These are phyloP conservation scores for Xylota segnis DNA, from an alignment of 2,888 invertebrate genomes.

Conservation along the genomic window DNA sequence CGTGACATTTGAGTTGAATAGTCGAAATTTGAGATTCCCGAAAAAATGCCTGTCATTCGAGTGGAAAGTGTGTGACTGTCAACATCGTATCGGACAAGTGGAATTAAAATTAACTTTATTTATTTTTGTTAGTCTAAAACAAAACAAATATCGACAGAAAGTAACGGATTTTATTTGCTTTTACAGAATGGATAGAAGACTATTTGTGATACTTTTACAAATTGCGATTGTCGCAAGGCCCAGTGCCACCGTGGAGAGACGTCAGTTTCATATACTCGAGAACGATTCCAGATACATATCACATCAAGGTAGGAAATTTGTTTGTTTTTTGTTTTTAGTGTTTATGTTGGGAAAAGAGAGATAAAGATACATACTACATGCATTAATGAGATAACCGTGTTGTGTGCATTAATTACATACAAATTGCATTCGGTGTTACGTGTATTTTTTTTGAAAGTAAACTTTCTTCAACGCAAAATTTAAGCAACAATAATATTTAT, in stretches of 20 bases:
- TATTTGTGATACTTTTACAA: slow-evolving; percentile 29
- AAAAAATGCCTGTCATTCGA: slow-evolving; percentile 45
- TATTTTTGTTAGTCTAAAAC: slow-evolving; percentile 9
- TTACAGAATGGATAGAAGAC: slow-evolving; percentile 65
- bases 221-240: slow-evolving; percentile 39
- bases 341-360: not conserved
- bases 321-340: not conserved
- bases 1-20: slow-evolving; percentile 25
- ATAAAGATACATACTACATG: not conserved
- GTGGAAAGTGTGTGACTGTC: slow-evolving; percentile 24
- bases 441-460: slow-evolving; percentile 8
- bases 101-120: slow-evolving; percentile 6
- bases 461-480: slow-evolving; percentile 7
- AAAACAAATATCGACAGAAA: not conserved
- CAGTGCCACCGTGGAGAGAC: slow-evolving; percentile 32
- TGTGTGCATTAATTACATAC: slow-evolving; percentile 20
- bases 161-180: slow-evolving; percentile 14
- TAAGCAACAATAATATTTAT: not conserved
- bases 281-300: slow-evolving; percentile 84
- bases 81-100: slow-evolving; percentile 54
- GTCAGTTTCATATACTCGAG: slow-evolving; percentile 73
- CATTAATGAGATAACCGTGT: slow-evolving; percentile 4
- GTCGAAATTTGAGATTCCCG: slow-evolving; percentile 23
- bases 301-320: slow-evolving; percentile 82
- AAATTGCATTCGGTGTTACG: slow-evolving; percentile 51